These are phyloP conservation scores for Drosophila robusta DNA, from an alignment of 2,888 invertebrate species.

Conservation along the genomic window DNA sequence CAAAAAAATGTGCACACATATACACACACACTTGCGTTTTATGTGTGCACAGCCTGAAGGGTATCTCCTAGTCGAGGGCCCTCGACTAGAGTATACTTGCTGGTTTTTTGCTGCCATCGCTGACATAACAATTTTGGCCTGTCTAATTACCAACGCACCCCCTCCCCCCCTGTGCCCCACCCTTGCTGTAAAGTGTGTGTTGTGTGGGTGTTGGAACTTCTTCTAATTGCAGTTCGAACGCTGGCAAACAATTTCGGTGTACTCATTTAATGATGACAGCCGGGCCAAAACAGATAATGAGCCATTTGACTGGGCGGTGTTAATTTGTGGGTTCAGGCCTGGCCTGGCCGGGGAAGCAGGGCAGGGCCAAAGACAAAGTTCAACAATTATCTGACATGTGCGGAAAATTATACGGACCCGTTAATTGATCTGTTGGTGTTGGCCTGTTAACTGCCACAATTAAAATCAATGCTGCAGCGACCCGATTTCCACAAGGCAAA, in stretches of 20 bases:
- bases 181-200: constrained; percentile 3
- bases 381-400: constrained; percentile 64
- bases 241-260: constrained; percentile 56
- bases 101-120: constrained; percentile 25
- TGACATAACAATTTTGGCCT: constrained; percentile 61
- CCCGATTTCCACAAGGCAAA: constrained; percentile 53
- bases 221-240: constrained; percentile 70
- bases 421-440: constrained; percentile 66
- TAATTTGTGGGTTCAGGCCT: constrained; percentile 53
- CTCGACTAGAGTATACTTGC: too few relatives aligned
- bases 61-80: too few relatives aligned
- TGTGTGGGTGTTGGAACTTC: constrained; percentile 22
- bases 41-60: too few relatives aligned
- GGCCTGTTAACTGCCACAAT: constrained; percentile 61
- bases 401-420: constrained; percentile 61
- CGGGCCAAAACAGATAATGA: constrained; percentile 61
- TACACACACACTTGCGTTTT: too few relatives aligned
- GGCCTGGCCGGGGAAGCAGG: background rate
- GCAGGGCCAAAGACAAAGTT: constrained; percentile 49
- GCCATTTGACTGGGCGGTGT: constrained; percentile 56
- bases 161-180: background rate
- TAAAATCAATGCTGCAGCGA: constrained; percentile 60
- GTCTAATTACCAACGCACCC: constrained; percentile 58
- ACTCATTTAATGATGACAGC: constrained; percentile 54
- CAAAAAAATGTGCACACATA: too few relatives aligned